Evolutionary conservation across 1,140 invertebrate genomes (phyloP).

Genomic region (Scaptodrosophila lebanonensis): DNA sequence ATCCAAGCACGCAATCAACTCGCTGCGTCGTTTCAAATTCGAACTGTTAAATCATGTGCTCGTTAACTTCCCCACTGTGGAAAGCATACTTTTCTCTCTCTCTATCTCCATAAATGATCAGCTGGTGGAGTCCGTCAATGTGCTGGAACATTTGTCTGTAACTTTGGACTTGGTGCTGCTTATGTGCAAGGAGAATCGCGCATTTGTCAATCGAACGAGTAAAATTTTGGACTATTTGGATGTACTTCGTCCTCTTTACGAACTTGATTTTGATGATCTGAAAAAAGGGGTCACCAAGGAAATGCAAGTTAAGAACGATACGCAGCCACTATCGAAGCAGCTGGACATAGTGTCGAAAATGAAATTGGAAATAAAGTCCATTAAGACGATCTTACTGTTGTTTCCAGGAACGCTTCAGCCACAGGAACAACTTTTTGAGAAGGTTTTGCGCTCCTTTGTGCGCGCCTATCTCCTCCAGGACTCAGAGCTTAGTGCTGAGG

Average conservation of each 20-base stretch:
- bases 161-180: conserved; percentile 63
- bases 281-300: too few species aligned
- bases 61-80: conserved; percentile 62
- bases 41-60: conserved; percentile 73
- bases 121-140: conserved; percentile 11
- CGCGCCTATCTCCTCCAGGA: conserved; percentile 77
- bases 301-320: too few species aligned
- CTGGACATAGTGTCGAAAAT: conserved; percentile 55
- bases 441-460: conserved; percentile 79
- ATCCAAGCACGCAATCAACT: conserved; percentile 57
- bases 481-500: conserved; percentile 66
- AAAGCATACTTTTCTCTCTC: conserved; percentile 56
- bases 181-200: conserved; percentile 66
- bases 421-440: conserved; percentile 80
- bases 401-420: conserved; percentile 80
- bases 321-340: conserved; percentile 6
- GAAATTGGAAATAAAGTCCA: conserved; percentile 82
- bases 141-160: conserved; percentile 60
- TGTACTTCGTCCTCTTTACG: conserved; percentile 59
- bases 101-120: conserved; percentile 43
- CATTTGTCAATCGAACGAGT: conserved; percentile 68
- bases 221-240: conserved; percentile 70
- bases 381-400: conserved; percentile 81
- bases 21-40: conserved; percentile 65
- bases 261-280: conserved; percentile 36